These are phyloP conservation scores for Pomacea canaliculata DNA, from an alignment of 2,888 invertebrate species.

Conservation along the genomic window DNA sequence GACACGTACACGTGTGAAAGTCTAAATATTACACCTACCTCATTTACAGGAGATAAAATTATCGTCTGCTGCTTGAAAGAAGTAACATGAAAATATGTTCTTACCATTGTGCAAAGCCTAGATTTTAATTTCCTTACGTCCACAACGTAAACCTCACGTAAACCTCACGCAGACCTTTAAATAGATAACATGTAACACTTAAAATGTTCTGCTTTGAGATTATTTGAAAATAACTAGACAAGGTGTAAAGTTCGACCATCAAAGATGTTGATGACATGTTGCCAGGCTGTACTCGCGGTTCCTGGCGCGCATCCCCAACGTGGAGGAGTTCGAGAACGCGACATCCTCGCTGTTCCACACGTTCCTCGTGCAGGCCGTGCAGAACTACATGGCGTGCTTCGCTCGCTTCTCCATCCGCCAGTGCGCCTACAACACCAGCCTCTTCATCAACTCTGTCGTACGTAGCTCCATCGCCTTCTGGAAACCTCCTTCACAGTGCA, in stretches of 20 bases:
- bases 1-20: no score
- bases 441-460: constrained; percentile 22
- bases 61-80: no score
- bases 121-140: background rate
- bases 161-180: no score
- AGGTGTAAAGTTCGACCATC: no score
- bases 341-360: constrained; percentile 26
- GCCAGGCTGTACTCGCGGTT: constrained; percentile 19
- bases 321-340: constrained; percentile 21
- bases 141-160: background rate
- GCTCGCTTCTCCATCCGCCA: constrained; percentile 17
- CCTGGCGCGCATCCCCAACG: constrained; percentile 16
- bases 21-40: no score
- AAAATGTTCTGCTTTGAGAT: no score
- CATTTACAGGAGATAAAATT: no score
- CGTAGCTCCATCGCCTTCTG: background rate
- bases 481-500: no score
- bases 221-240: no score
- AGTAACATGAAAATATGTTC: no score
- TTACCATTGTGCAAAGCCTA: background rate
- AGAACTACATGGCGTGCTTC: constrained; percentile 17
- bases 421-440: constrained; percentile 22
- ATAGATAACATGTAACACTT: no score
- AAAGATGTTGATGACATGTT: no score
- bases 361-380: constrained; percentile 21